phyloP scores from a whole-genome alignment of 2,888 invertebrate species.

The Dryococelus australis region DNA sequence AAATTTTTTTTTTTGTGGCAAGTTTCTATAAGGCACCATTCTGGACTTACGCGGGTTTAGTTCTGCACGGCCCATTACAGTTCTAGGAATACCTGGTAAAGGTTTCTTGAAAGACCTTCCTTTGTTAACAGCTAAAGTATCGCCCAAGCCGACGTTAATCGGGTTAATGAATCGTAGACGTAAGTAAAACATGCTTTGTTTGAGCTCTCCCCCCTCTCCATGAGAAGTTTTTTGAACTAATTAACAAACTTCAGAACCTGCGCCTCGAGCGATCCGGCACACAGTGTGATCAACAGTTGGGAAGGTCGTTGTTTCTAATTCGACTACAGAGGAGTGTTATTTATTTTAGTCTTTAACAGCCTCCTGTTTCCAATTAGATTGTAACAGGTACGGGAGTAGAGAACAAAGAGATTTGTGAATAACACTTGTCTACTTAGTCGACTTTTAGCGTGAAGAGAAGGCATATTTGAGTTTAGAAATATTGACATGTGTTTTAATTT shows the following conservation, averaged over 20 bases:
- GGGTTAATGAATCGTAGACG: neutral
- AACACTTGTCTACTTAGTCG: no score
- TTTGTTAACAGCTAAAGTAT: neutral
- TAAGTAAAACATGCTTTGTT: neutral
- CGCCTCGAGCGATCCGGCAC: neutral
- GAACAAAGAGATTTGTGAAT: no score
- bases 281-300: neutral
- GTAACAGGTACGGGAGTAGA: no score
- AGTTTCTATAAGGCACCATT: no score
- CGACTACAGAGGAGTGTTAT: neutral
- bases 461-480: no score
- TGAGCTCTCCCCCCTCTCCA: neutral
- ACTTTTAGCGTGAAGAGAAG: no score
- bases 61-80: neutral
- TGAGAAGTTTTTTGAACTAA: neutral
- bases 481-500: no score
- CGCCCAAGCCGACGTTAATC: neutral
- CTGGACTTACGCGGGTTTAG: neutral
- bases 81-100: neutral
- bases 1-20: no score
- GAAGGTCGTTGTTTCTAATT: neutral
- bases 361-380: neutral
- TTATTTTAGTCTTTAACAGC: neutral
- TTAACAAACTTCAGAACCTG: neutral
- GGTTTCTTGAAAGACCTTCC: neutral